Conservation (phyloP, 2,888 invertebrate species). For the Lasioglossum pauxillum region DNA sequence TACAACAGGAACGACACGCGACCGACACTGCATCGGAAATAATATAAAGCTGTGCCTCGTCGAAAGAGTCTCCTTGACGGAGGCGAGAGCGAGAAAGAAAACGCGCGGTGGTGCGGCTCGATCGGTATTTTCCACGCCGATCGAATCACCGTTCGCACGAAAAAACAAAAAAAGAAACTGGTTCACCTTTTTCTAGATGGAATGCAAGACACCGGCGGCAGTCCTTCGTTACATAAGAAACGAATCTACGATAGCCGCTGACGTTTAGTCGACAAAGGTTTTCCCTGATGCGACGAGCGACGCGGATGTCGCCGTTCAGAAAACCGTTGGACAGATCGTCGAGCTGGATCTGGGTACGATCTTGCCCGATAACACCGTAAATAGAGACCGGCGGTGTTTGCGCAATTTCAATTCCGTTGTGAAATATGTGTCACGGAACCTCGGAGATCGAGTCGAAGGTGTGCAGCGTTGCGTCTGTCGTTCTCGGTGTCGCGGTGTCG, state of each 20-base stretch:
- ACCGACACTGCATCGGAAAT: neutral
- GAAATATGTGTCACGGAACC: conserved; percentile 37
- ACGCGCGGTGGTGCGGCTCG: neutral
- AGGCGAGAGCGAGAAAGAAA: neutral
- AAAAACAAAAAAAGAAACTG: conserved; percentile 5
- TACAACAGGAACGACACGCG: neutral
- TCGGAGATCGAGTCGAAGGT: neutral
- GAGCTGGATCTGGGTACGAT: neutral
- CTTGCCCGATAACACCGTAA: neutral
- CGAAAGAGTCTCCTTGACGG: neutral
- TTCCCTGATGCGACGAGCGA: neutral
- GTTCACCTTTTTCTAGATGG: conserved; percentile 15
- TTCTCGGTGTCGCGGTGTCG: conserved; percentile 10
- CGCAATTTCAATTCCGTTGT: conserved; percentile 29
- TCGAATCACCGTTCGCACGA: neutral
- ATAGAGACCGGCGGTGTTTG: neutral
- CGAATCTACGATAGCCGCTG: neutral
- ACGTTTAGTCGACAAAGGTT: neutral
- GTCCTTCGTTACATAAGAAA: conserved; percentile 11
- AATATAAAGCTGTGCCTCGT: neutral
- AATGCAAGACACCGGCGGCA: neutral
- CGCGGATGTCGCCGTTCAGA: neutral
- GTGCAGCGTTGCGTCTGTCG: neutral
- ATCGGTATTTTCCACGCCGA: neutral
- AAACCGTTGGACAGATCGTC: neutral